Evolutionary conservation across 1,140 invertebrate species (phyloP).

Genomic region (Zaprionus capensis): DNA sequence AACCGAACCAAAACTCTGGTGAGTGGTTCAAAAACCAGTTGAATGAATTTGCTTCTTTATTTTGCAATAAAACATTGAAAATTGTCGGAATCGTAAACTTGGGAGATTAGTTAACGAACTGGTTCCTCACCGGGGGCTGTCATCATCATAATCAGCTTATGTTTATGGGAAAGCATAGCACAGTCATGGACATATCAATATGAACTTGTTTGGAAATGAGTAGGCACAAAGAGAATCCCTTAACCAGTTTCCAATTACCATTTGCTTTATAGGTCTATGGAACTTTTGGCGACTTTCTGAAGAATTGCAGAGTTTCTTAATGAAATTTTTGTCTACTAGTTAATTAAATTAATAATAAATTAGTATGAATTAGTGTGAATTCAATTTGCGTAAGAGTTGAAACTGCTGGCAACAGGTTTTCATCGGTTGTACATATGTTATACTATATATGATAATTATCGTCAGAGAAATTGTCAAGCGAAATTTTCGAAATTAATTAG

Average conservation of each 20-base stretch:
- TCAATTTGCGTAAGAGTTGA: not conserved
- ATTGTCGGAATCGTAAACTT: constrained; percentile 4
- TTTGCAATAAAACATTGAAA: not conserved
- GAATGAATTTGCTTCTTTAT: not conserved
- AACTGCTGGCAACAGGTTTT: constrained; percentile 3
- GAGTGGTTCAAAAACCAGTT: constrained; percentile 1
- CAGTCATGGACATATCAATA: not conserved
- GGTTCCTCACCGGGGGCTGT: not conserved
- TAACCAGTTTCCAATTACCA: not conserved
- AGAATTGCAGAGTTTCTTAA: not conserved
- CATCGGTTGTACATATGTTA: not conserved
- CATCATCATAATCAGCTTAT: constrained; percentile 10
- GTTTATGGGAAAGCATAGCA: constrained; percentile 3
- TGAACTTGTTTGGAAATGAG: constrained; percentile 5
- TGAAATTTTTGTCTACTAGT: not conserved
- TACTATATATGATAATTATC: not conserved
- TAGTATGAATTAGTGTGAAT: constrained; percentile 4
- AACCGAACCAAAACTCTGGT: not conserved
- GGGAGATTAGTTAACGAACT: not conserved
- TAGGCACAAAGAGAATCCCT: not conserved
- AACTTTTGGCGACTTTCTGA: not conserved
- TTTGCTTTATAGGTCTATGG: not conserved
- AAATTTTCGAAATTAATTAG: constrained; percentile 2
- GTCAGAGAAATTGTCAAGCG: not conserved
- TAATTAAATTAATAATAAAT: constrained; percentile 13